Evolutionary conservation across 2,113 vertebrate genomes (phyloP).

Genomic region (Pluvianellus socialis): DNA sequence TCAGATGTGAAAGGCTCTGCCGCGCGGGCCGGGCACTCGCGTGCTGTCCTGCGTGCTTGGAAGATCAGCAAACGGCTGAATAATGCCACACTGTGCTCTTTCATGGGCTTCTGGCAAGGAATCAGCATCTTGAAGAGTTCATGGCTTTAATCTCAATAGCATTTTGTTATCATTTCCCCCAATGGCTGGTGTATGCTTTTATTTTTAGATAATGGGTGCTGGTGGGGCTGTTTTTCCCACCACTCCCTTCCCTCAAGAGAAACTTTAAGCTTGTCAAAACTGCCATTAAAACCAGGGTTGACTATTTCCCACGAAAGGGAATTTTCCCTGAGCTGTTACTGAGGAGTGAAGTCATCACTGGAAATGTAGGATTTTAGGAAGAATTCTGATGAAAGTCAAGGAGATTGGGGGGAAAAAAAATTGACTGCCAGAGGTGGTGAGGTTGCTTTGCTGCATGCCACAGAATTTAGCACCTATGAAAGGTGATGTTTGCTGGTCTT

Average conservation of each 20-base stretch:
- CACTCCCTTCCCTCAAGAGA: background rate
- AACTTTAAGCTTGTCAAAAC: background rate
- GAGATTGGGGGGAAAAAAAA: background rate
- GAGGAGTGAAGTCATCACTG: background rate
- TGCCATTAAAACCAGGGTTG: background rate
- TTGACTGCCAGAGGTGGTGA: background rate
- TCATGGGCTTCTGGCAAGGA: background rate
- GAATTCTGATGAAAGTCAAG: background rate
- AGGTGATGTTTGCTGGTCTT: background rate
- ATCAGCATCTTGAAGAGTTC: background rate
- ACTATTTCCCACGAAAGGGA: background rate
- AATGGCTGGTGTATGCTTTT: background rate
- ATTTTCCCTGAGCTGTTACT: background rate
- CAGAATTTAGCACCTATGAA: background rate
- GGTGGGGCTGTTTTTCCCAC: background rate
- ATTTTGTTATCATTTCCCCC: background rate
- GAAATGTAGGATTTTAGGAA: background rate
- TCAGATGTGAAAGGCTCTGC: background rate
- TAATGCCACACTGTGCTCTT: background rate
- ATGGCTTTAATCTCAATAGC: background rate
- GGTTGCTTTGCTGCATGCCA: background rate
- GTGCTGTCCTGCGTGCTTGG: background rate
- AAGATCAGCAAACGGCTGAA: background rate
- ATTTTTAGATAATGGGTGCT: background rate
- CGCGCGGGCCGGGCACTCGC: accelerated